These are phyloP conservation scores for Passer montanus DNA, from an alignment of 2,113 vertebrate genomes.

Conservation along the genomic window DNA sequence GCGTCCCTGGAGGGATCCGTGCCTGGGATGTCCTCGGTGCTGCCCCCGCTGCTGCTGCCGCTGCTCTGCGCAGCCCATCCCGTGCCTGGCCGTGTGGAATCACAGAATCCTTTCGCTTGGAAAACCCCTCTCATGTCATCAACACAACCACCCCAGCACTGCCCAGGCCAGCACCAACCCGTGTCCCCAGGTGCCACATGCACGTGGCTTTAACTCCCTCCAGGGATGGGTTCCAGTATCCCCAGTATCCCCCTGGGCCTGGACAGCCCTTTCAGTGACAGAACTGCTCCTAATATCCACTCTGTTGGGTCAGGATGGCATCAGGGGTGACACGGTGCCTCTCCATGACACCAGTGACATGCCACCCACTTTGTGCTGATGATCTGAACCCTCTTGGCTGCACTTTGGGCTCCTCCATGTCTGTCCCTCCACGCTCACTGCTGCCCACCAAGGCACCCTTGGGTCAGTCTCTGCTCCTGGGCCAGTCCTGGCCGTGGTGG, in stretches of 20 bases:
- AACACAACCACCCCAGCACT: not conserved
- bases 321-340: accelerated
- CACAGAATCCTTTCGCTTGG: not conserved
- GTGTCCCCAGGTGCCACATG: not conserved
- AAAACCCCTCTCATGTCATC: not conserved
- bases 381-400: not conserved
- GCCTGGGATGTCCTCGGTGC: slow-evolving; percentile 72
- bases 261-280: not conserved
- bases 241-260: not conserved
- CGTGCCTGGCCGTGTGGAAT: not conserved
- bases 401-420: not conserved
- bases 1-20: slow-evolving; percentile 46
- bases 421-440: accelerated
- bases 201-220: not conserved
- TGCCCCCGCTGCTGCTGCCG: slow-evolving; percentile 67
- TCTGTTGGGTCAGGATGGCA: not conserved
- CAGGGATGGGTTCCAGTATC: not conserved
- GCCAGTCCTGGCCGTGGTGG: accelerated
- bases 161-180: not conserved
- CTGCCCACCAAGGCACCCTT: not conserved
- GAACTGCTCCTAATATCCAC: not conserved
- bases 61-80: not conserved
- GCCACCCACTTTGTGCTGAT: not conserved
- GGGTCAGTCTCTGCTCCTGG: too few species aligned
- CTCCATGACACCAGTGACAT: accelerated